phyloP scores from a whole-genome alignment of 2,888 invertebrate species.

The Ectemnius continuus region DNA sequence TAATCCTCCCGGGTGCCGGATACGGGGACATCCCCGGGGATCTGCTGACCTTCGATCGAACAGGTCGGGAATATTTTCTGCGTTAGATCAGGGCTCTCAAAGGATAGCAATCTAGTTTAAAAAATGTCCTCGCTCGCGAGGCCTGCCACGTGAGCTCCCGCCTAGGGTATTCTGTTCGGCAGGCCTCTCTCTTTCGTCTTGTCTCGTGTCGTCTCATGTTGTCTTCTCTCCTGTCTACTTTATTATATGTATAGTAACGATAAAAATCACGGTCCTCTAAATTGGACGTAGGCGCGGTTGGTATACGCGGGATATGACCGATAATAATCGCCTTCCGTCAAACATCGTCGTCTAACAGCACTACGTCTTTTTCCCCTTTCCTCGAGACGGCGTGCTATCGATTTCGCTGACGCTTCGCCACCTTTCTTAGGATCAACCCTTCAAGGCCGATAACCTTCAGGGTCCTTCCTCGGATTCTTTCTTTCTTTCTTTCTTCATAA shows the following conservation, averaged over 20 bases:
- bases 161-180: constrained; percentile 7
- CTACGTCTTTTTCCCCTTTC: constrained; percentile 22
- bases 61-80: constrained; percentile 34
- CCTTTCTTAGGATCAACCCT: background rate
- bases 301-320: constrained; percentile 55
- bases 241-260: constrained; percentile 50
- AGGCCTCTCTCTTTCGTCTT: constrained; percentile 10
- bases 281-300: constrained; percentile 61
- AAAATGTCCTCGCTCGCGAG: background rate
- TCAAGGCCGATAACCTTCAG: background rate
- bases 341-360: constrained; percentile 29
- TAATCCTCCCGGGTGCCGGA: constrained; percentile 8
- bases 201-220: constrained; percentile 10
- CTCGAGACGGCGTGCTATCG: constrained; percentile 4
- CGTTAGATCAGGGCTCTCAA: constrained; percentile 6
- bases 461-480: constrained; percentile 23
- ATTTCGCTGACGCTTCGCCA: constrained; percentile 10
- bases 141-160: background rate
- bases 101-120: constrained; percentile 1
- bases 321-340: constrained; percentile 40
- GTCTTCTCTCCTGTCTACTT: constrained; percentile 29
- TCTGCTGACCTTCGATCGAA: constrained; percentile 20
- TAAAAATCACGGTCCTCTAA: constrained; percentile 57
- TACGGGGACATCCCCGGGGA: constrained; percentile 19
- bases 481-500: constrained; percentile 20